Evolutionary conservation across 2,888 invertebrate species (phyloP), one percentile per base, ranked within the genome.

Genomic region (Hoplodrina blanda): DNA sequence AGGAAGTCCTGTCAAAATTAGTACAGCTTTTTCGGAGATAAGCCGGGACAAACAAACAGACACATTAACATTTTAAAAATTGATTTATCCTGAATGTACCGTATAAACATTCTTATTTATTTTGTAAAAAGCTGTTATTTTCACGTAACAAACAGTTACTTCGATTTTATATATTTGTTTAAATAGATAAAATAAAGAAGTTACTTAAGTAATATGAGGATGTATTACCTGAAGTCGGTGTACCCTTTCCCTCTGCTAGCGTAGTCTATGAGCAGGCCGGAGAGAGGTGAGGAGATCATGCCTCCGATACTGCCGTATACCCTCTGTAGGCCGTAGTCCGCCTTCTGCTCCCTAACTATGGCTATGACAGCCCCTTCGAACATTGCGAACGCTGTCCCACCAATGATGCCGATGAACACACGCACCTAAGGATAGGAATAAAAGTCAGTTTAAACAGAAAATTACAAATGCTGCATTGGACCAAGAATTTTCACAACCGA

Each of bases 301-400:
- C 97, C 97, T 1, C 98, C 98, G 74, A 98, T 96, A 73, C 97
- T 97, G 50, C 97, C 98, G 88, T 97, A 98, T 69, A 98, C 97
- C 69, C 97, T 95, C 92, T 98, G 98, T 76, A 98, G 92, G 0
- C 98, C 98, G 85, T 98, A 98, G 92, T 98, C 98, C 0, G 98
- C 98, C 81, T 97, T 96, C 86, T 98, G 97, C 84, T 98, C 97
- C 70, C 97, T 93, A 69, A 98, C 93, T 83, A 98, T 97, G 7
- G 98, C 97, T 71, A 98, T 97, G 4, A 97, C 98, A 0, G 98
- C 98, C 1, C 98, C 97, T 91, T 98, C 98, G 88, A 98, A 98
- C 97, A 98, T 98, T 37, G 98, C 97, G 88, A 97, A 98, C 0
- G 97, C 97, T 2, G 98, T 98, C 0, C 98, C 97, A 53, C 97